Conservation (phyloP, 2,113 vertebrate species). For the Bubo blakistoni region DNA sequence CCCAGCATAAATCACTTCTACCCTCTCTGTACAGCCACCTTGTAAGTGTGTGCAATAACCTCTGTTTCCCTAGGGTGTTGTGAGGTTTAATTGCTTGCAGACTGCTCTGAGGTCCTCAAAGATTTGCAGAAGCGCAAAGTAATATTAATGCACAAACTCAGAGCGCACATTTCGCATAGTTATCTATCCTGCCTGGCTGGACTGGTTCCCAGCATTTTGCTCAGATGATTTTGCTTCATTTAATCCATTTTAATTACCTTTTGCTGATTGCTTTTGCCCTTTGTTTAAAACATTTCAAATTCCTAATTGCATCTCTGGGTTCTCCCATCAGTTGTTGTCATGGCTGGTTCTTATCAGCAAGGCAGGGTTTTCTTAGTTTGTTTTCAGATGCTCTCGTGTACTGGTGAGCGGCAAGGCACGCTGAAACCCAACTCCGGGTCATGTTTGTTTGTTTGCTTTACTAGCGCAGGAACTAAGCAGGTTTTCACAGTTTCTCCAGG, state of each 20-base stretch:
- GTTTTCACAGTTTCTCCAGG: conserved; percentile 57
- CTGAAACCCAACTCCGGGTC: background rate
- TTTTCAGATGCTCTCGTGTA: background rate
- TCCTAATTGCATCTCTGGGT: conserved; percentile 10
- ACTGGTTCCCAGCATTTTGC: background rate
- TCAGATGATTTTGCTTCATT: background rate
- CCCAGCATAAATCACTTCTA: background rate
- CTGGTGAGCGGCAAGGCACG: background rate
- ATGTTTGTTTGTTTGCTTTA: conserved; percentile 58
- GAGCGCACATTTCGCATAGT: background rate
- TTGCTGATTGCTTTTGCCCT: conserved; percentile 55
- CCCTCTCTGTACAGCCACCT: background rate
- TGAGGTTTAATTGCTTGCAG: conserved; percentile 33
- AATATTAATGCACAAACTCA: background rate
- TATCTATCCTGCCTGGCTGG: conserved; percentile 27
- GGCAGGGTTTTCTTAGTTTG: background rate
- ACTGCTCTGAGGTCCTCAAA: background rate
- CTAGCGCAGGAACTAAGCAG: background rate
- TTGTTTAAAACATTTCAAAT: conserved; percentile 19
- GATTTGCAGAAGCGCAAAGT: background rate
- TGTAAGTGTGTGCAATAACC: background rate
- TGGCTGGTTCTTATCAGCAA: conserved; percentile 32
- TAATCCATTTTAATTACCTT: conserved; percentile 58
- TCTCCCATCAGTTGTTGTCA: background rate
- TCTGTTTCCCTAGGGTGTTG: conserved; percentile 4